Conservation (phyloP, 2,113 vertebrate species). For the Albula goreensis region DNA sequence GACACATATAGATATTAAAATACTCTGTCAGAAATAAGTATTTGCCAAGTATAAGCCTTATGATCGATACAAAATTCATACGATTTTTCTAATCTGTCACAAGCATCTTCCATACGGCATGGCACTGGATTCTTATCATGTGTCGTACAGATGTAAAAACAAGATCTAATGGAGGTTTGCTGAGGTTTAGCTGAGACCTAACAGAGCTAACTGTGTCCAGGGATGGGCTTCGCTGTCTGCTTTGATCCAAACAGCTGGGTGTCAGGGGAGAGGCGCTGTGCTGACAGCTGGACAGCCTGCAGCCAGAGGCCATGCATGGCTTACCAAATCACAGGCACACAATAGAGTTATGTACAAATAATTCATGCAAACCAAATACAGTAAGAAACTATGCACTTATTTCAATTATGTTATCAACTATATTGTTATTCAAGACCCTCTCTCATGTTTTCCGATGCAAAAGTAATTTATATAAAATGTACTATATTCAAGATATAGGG, state of each 20-base stretch:
- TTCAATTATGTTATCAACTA: not conserved
- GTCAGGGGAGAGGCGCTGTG: conserved; percentile 17
- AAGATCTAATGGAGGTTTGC: not conserved
- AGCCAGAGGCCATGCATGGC: not conserved
- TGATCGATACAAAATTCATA: not conserved
- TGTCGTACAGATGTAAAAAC: not conserved
- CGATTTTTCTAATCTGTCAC: not conserved
- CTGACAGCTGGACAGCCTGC: conserved; percentile 26
- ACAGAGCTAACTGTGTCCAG: not conserved
- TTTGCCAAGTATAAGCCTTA: not conserved
- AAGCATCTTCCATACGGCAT: not conserved
- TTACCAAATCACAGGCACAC: not conserved
- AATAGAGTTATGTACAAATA: conserved; percentile 4
- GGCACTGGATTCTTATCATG: not conserved
- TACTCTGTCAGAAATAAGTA: not conserved
- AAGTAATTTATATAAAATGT: not conserved
- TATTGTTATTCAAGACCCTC: not conserved
- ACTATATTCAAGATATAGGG: not conserved
- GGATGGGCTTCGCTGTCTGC: conserved; percentile 9
- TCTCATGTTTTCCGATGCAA: not conserved
- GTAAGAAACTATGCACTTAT: not conserved
- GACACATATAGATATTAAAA: not conserved
- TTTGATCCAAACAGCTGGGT: conserved; percentile 29
- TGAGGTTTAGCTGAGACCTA: not conserved
- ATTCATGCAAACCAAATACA: not conserved